phyloP scores from a whole-genome alignment of 2,113 vertebrate species.

The Cephalopterus ornatus region DNA sequence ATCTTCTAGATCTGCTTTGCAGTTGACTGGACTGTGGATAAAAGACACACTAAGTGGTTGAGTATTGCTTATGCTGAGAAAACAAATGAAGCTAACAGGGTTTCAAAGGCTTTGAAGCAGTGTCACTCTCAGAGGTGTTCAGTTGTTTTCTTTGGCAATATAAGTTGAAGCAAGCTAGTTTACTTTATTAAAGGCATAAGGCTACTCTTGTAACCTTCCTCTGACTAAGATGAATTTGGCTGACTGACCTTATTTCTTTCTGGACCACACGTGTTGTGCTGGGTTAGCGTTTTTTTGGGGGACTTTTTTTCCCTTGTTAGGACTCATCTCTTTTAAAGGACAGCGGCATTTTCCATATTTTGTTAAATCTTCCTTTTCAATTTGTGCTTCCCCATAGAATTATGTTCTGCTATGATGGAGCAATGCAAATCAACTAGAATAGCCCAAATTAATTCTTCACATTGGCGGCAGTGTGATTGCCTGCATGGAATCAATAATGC shows the following conservation, averaged over 20 bases:
- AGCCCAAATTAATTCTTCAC: slow-evolving; percentile 63
- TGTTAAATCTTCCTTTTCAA: slow-evolving; percentile 39
- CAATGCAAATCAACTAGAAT: slow-evolving; percentile 57
- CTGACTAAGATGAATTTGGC: slow-evolving; percentile 53
- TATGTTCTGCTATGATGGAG: slow-evolving; percentile 23
- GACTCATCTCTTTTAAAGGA: neutral
- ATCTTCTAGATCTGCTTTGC: slow-evolving; percentile 51
- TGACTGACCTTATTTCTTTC: slow-evolving; percentile 30
- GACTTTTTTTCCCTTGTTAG: neutral
- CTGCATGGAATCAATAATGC: slow-evolving; percentile 56
- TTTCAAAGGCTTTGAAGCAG: slow-evolving; percentile 59
- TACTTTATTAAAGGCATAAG: slow-evolving; percentile 56
- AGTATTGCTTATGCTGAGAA: slow-evolving; percentile 59
- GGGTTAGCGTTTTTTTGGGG: neutral
- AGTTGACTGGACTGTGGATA: slow-evolving; percentile 45
- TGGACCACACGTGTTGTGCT: slow-evolving; percentile 32
- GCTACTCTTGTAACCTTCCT: slow-evolving; percentile 37
- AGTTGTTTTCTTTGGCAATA: slow-evolving; percentile 57
- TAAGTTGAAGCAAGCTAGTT: slow-evolving; percentile 39
- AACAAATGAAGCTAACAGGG: slow-evolving; percentile 51
- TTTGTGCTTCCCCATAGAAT: slow-evolving; percentile 30
- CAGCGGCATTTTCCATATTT: neutral
- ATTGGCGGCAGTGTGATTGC: slow-evolving; percentile 37
- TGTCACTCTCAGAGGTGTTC: slow-evolving; percentile 50
- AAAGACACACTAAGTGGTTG: slow-evolving; percentile 48